A percentile compares a stretch with the other conserved stretches of the same genome.
These are phyloP conservation scores for Diplodus puntazzo DNA, from an alignment of 2,797 vertebrate genomes.

Conservation along the genomic window DNA sequence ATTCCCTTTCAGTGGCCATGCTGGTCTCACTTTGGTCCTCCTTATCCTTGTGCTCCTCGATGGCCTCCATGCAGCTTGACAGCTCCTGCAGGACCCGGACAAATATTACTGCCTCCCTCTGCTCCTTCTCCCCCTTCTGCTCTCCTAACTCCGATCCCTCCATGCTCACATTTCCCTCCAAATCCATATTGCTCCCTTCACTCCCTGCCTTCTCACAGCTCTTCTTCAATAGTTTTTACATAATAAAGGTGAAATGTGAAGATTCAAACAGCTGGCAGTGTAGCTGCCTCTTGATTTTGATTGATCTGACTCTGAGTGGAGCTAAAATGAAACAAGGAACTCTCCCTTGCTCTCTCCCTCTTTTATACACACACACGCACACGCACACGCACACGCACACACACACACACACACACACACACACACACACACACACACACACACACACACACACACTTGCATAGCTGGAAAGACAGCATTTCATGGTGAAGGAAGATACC, in stretches of 20 bases:
- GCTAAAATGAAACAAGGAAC: slow-evolving; percentile 24
- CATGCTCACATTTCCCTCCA: slow-evolving; percentile 1
- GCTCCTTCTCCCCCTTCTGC: background rate
- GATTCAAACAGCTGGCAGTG: slow-evolving; percentile 10
- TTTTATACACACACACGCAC: background rate
- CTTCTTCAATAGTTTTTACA: slow-evolving; percentile 13
- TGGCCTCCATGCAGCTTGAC: slow-evolving; percentile 66
- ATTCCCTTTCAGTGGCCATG: slow-evolving; percentile 64
- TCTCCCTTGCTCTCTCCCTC: background rate
- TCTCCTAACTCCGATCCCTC: slow-evolving; percentile 7
- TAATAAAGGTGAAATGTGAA: slow-evolving; percentile 21
- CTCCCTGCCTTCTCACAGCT: background rate
- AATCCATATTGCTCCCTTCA: slow-evolving; percentile 18
- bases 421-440: background rate
- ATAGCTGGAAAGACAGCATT: slow-evolving; percentile 69
- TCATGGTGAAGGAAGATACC: slow-evolving; percentile 14
- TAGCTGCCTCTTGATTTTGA: slow-evolving; percentile 10
- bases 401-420: background rate
- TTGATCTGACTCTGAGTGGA: slow-evolving; percentile 20
- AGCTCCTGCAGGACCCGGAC: slow-evolving; percentile 74
- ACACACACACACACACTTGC: background rate
- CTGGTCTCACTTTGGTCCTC: slow-evolving; percentile 67
- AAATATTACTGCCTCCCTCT: slow-evolving; percentile 15
- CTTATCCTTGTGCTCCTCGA: slow-evolving; percentile 63
- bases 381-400: background rate